phyloP scores from a whole-genome alignment of 2,888 invertebrate species.

The Atherix ibis region DNA sequence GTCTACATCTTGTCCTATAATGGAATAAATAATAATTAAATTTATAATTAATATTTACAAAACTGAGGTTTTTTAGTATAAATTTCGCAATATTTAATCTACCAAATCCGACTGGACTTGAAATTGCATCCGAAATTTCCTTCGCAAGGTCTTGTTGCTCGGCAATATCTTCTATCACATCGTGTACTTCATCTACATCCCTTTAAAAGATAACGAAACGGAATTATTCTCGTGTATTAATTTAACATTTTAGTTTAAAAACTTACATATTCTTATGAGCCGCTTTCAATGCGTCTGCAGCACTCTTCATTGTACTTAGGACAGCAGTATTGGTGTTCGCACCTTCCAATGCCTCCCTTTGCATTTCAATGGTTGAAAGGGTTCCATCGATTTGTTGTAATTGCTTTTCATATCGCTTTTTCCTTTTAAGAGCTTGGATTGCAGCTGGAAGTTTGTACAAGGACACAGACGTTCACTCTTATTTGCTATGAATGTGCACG shows the following conservation, averaged over 20 bases:
- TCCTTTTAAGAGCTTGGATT: conserved; percentile 88
- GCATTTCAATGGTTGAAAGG: conserved; percentile 91
- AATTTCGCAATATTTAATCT: conserved; percentile 5
- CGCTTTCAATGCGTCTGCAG: conserved; percentile 86
- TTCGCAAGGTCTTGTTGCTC: conserved; percentile 97
- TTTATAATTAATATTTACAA: too few species aligned
- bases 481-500: too few species aligned
- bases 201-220: too few species aligned
- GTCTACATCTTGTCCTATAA: conserved; percentile 59
- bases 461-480: too few species aligned
- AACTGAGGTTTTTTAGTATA: too few species aligned
- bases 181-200: conserved; percentile 96
- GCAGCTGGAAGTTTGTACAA: too few species aligned
- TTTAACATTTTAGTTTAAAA: too few species aligned
- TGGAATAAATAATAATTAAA: not conserved
- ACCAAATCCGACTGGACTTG: conserved; percentile 87
- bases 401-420: conserved; percentile 95
- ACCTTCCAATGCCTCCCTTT: conserved; percentile 91
- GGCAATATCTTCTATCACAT: conserved; percentile 98
- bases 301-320: conserved; percentile 90
- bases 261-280: conserved; percentile 89
- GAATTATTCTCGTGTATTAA: too few species aligned
- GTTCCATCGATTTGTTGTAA: conserved; percentile 96
- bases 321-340: conserved; percentile 97
- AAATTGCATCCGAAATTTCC: conserved; percentile 97